Evolutionary conservation across 37 sponge, comb jelly and placozoan species (phyloP), one percentile per base, ranked within the genome.

Genomic region (Corticium candelabrum): DNA sequence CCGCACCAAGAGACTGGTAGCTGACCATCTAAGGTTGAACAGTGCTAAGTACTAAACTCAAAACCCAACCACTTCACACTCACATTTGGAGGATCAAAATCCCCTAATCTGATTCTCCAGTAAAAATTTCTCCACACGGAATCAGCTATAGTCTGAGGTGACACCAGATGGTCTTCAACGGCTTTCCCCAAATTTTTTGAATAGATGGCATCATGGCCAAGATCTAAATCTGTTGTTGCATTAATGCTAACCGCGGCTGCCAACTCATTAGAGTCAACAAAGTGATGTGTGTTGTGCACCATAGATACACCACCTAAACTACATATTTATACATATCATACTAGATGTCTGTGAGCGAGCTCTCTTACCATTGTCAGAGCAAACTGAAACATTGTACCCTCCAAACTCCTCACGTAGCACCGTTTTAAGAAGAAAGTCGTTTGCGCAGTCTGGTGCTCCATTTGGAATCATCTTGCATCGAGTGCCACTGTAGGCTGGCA

Each of bases 31-130:
- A 5, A 32, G 56, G 11, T 21, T 11, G 56, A 43, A 43, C 5
- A 11, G 11, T 21, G 56, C 56, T 21, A 11, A 43, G 11, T 21
- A 43, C 11, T 5, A 5, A 43, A 43, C 56, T 43, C 56, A 43
- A 43, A 21, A 43, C 56, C 5, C 56, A 43, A 11, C 56, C 11
- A 43, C 11, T 43, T 43, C 5, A 5, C 56, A 68, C 81, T 1
- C n/a, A n/a, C n/a, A n/a, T n/a, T n/a, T n/a, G 57, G 80, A 34
- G 86, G 90, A 69, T 89, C 90, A 83, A 89, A 89, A 57, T 89
- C 90, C 0, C 90, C 90, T 2, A 88, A 35, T 3, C 79, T 39
- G 50, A 88, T 85, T 5, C 89, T 77, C 4, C 84, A 74, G 68
- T 84, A 85, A 4, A 88, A 85, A 35, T 40, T 85, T 33, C 89